A percentile compares a stretch with the other conserved stretches of the same genome.
Evolutionary conservation across 2,797 vertebrate species (phyloP).

Genomic region (Gymnopithys bicolor): DNA sequence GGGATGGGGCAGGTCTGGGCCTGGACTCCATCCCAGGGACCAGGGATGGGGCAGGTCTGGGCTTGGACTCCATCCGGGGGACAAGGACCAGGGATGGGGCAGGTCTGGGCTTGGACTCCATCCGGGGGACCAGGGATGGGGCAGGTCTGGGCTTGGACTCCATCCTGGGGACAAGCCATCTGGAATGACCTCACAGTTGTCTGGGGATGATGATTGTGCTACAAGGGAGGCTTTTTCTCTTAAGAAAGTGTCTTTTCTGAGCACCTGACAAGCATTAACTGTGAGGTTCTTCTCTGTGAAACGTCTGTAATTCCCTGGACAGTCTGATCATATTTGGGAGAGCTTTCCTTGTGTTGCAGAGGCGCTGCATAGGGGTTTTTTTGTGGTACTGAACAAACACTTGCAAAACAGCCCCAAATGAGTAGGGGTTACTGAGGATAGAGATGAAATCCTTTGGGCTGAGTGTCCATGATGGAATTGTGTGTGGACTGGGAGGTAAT

Average conservation of each 20-base stretch:
- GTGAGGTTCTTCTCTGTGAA: not conserved
- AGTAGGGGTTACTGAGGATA: not conserved
- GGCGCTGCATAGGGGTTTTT: not conserved
- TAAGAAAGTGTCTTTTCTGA: not conserved
- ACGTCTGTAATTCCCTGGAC: not conserved
- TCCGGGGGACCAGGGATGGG: not conserved
- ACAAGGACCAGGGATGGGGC: not conserved
- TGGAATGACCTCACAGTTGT: not conserved
- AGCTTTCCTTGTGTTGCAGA: not conserved
- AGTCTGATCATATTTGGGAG: not conserved
- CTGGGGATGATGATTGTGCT: not conserved
- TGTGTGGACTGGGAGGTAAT: rapidly evolving
- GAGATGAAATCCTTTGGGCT: not conserved
- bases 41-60: not conserved
- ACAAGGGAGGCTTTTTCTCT: not conserved
- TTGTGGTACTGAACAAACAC: not conserved
- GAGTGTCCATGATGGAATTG: not conserved
- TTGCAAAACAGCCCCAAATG: not conserved
- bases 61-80: not conserved
- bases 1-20: not conserved
- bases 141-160: not conserved
- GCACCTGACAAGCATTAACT: not conserved
- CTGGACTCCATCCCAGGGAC: not conserved
- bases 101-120: not conserved
- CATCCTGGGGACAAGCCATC: not conserved